Conservation (phyloP, 2,113 vertebrate species). For the Opisthocomus hoazin region DNA sequence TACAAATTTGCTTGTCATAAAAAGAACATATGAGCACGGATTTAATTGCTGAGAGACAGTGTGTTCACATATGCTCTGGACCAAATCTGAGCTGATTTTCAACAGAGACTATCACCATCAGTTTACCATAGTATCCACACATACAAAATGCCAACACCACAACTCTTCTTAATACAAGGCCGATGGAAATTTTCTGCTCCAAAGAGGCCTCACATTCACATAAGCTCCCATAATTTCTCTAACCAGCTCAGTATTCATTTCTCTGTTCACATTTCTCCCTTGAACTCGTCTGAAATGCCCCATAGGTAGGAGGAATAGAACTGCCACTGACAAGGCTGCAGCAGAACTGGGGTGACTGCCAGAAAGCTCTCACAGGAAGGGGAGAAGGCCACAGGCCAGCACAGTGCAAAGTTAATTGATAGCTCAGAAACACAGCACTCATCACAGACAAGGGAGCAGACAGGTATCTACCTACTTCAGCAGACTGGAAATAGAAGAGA, state of each 20-base stretch:
- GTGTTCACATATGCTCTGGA: not conserved
- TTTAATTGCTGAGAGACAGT: constrained; percentile 50
- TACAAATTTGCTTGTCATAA: constrained; percentile 48
- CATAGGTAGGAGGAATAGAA: not conserved
- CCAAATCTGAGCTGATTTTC: not conserved
- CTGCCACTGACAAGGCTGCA: not conserved
- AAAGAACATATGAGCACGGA: constrained; percentile 18
- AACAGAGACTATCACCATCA: not conserved
- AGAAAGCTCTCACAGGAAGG: not conserved
- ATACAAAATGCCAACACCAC: not conserved
- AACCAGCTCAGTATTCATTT: not conserved
- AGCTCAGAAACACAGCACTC: not conserved
- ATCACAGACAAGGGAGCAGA: not conserved
- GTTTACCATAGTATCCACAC: not conserved
- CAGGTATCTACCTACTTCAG: not conserved
- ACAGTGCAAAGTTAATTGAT: not conserved
- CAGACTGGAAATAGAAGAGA: not conserved
- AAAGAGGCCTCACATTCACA: not conserved
- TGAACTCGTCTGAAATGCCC: not conserved
- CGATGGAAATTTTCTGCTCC: not conserved
- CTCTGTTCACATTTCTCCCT: not conserved
- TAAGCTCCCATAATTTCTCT: not conserved
- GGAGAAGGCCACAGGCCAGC: not conserved
- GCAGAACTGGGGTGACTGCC: not conserved
- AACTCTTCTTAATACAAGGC: not conserved